Evolutionary conservation across 1,140 invertebrate species (phyloP).

Genomic region (Bombus affinis): DNA sequence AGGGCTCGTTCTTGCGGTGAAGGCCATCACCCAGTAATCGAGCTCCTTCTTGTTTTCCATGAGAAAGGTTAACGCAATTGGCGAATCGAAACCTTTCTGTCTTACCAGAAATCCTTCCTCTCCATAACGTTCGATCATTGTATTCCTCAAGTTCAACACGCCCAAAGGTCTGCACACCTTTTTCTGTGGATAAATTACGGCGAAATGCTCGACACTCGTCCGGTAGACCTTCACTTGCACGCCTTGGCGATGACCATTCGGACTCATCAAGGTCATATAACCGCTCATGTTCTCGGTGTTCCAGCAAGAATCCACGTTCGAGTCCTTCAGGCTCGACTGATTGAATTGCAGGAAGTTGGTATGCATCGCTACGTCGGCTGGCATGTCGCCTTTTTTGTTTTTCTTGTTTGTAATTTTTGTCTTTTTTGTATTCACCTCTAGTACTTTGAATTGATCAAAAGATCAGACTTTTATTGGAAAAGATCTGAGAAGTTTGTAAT

Average conservation of each 20-base stretch:
- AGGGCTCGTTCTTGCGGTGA: slow-evolving; percentile 83
- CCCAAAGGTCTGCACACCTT: slow-evolving; percentile 85
- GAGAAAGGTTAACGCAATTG: slow-evolving; percentile 84
- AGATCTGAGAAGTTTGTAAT: no score
- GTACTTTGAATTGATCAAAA: neutral
- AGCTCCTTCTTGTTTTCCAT: slow-evolving; percentile 84
- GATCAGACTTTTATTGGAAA: neutral
- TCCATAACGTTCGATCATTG: slow-evolving; percentile 82
- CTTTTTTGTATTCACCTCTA: neutral
- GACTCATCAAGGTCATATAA: slow-evolving; percentile 84
- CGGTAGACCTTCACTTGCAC: slow-evolving; percentile 87
- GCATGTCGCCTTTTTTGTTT: slow-evolving; percentile 72
- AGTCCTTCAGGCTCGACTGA: slow-evolving; percentile 70
- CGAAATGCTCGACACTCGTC: slow-evolving; percentile 87
- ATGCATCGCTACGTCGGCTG: slow-evolving; percentile 80
- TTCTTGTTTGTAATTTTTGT: neutral
- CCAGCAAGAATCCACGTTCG: slow-evolving; percentile 80
- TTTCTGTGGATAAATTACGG: slow-evolving; percentile 87
- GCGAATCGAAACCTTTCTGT: slow-evolving; percentile 85
- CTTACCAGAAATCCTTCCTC: slow-evolving; percentile 84
- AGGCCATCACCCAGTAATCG: slow-evolving; percentile 85
- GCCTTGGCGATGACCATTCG: slow-evolving; percentile 84
- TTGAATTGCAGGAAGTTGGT: slow-evolving; percentile 76
- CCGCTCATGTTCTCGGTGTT: slow-evolving; percentile 86
- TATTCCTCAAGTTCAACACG: slow-evolving; percentile 86